A percentile compares a stretch with the other conserved stretches of the same genome.
Conservation (phyloP, 2,113 vertebrate genomes). For the Amazona guildingii region DNA sequence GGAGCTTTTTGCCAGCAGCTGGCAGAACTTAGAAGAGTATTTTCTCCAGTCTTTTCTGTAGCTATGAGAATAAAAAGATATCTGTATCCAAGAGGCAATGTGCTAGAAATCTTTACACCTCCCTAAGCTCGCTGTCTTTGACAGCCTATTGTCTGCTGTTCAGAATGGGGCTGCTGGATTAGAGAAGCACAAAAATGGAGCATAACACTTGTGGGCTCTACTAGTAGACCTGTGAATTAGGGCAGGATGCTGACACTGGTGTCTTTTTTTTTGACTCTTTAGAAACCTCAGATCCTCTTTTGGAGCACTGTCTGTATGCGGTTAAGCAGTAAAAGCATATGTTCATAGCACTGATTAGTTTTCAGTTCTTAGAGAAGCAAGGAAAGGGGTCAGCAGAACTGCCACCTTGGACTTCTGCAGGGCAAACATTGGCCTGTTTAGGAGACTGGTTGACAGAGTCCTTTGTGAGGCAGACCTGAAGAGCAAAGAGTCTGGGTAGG, state of each 20-base stretch:
- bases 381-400: neutral
- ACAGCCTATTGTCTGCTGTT: slow-evolving; percentile 4
- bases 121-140: neutral
- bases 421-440: neutral
- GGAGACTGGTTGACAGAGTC: neutral
- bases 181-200: neutral
- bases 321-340: slow-evolving; percentile 1
- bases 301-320: neutral
- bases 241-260: slow-evolving; percentile 7
- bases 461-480: neutral
- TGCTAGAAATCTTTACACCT: neutral
- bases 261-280: neutral
- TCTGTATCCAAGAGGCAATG: neutral
- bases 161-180: slow-evolving; percentile 28
- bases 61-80: neutral
- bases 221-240: slow-evolving; percentile 29
- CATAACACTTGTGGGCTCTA: neutral
- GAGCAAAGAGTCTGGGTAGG: neutral
- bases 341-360: neutral
- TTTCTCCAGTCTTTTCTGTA: neutral
- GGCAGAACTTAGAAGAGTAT: slow-evolving; percentile 31
- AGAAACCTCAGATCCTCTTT: neutral
- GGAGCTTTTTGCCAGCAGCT: slow-evolving; percentile 9
- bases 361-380: neutral
- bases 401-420: neutral